phyloP scores from a whole-genome alignment of 2,888 invertebrate species.

The Philereme transversata region DNA sequence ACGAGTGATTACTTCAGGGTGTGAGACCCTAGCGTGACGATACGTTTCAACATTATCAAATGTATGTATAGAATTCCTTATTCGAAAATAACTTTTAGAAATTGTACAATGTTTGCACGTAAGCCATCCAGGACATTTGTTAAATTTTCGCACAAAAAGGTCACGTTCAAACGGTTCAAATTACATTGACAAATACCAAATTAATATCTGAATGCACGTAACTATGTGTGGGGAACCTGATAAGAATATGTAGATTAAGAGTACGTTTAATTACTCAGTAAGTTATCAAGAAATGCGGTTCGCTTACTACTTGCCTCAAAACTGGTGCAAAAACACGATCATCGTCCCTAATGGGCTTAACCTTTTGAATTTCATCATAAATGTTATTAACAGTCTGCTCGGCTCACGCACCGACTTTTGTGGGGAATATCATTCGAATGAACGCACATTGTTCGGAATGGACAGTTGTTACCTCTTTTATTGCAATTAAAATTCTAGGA shows the following conservation, averaged over 20 bases:
- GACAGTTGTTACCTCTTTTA: conserved; percentile 7
- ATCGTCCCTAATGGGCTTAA: conserved; percentile 63
- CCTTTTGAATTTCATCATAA: conserved; percentile 71
- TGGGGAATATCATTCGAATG: conserved; percentile 19
- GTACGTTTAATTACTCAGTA: conserved; percentile 42
- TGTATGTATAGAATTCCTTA: conserved; percentile 1
- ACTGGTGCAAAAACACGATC: conserved; percentile 53
- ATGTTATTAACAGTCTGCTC: conserved; percentile 62
- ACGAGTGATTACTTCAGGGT: neutral
- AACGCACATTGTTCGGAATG: conserved; percentile 20
- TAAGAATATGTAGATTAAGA: conserved; percentile 44
- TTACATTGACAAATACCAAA: conserved; percentile 39
- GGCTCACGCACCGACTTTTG: conserved; percentile 42
- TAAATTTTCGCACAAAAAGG: conserved; percentile 34
- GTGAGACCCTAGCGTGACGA: conserved; percentile 4
- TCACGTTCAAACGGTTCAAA: conserved; percentile 35
- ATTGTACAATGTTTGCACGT: conserved; percentile 18
- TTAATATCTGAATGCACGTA: conserved; percentile 31
- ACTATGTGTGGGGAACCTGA: conserved; percentile 29
- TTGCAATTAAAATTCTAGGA: neutral
- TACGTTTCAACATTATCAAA: conserved; percentile 3
- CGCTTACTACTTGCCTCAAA: conserved; percentile 50
- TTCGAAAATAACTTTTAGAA: conserved; percentile 4
- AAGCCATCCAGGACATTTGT: conserved; percentile 7
- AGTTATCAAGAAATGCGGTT: conserved; percentile 53